Percentiles rank a stretch among this genome's conserved stretches.
These are phyloP conservation scores for Eilema caniola DNA, from an alignment of 2,888 invertebrate genomes.

Conservation along the genomic window DNA sequence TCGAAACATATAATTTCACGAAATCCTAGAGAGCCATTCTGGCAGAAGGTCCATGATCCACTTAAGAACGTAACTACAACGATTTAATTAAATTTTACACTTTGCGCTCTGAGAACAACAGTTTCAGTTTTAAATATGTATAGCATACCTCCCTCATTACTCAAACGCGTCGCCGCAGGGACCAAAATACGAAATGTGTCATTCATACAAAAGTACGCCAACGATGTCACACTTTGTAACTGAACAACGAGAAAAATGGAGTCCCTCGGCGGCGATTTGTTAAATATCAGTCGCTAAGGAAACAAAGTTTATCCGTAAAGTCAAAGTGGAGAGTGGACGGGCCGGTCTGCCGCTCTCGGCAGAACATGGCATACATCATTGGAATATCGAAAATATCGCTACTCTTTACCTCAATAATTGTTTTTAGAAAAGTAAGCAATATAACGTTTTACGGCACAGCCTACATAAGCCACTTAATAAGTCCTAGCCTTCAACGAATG, in stretches of 20 bases:
- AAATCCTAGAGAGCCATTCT: not conserved
- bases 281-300: slow-evolving; percentile 25
- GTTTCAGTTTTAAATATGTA: slow-evolving; percentile 17
- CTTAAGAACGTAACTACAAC: not conserved
- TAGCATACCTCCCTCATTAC: slow-evolving; percentile 14
- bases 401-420: not conserved
- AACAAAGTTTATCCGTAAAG: slow-evolving; percentile 22
- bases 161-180: slow-evolving; percentile 12
- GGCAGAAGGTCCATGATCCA: slow-evolving; percentile 8
- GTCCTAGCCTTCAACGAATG: too few relatives aligned
- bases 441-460: not conserved
- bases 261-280: slow-evolving; percentile 29
- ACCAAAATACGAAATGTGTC: slow-evolving; percentile 16
- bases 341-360: not conserved
- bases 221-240: slow-evolving; percentile 15
- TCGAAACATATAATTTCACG: not conserved
- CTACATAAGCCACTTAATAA: too few relatives aligned
- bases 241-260: slow-evolving; percentile 21
- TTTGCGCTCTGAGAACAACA: slow-evolving; percentile 3
- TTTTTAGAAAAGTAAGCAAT: too few relatives aligned
- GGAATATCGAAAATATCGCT: not conserved
- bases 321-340: slow-evolving; percentile 6
- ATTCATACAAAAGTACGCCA: slow-evolving; percentile 19
- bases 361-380: slow-evolving; percentile 1
- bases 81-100: slow-evolving; percentile 10